Evolutionary conservation across 2,888 invertebrate genomes (phyloP).

Genomic region (Polyommatus icarus): DNA sequence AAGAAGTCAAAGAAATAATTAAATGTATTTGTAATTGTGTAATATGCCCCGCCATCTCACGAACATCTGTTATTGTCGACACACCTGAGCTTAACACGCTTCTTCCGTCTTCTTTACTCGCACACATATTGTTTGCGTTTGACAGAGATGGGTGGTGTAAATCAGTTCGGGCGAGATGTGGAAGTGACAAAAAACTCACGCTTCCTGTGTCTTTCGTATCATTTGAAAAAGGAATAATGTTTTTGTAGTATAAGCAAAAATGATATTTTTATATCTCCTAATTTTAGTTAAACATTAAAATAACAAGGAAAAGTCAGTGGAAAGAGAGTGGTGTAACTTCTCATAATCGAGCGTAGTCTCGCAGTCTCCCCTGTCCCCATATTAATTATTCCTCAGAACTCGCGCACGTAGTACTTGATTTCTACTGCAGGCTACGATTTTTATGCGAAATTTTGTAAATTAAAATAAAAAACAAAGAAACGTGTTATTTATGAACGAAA

Average conservation of each 20-base stretch:
- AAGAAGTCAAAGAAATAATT: constrained; percentile 73
- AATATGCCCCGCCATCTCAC: constrained; percentile 68
- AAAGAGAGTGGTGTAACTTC: too few relatives aligned
- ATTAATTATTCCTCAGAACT: too few relatives aligned
- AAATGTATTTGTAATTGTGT: constrained; percentile 79
- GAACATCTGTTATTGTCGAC: constrained; percentile 80
- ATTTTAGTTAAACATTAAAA: too few relatives aligned
- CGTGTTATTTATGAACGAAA: too few relatives aligned
- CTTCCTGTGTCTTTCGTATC: constrained; percentile 80
- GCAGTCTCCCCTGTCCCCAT: too few relatives aligned
- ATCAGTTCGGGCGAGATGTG: constrained; percentile 63
- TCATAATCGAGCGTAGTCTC: too few relatives aligned
- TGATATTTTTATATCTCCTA: background rate
- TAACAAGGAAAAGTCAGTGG: too few relatives aligned
- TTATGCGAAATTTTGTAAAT: too few relatives aligned
- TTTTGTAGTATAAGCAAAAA: constrained; percentile 51
- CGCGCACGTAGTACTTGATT: too few relatives aligned
- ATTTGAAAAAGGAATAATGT: constrained; percentile 77
- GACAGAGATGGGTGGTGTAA: constrained; percentile 51
- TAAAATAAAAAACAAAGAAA: too few relatives aligned
- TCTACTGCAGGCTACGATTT: too few relatives aligned
- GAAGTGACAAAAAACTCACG: constrained; percentile 79
- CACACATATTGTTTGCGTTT: constrained; percentile 34
- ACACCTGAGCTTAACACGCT: constrained; percentile 67
- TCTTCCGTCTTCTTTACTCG: constrained; percentile 50